Conservation (phyloP, 2,797 vertebrate genomes). For the Enteromius anoplus region DNA sequence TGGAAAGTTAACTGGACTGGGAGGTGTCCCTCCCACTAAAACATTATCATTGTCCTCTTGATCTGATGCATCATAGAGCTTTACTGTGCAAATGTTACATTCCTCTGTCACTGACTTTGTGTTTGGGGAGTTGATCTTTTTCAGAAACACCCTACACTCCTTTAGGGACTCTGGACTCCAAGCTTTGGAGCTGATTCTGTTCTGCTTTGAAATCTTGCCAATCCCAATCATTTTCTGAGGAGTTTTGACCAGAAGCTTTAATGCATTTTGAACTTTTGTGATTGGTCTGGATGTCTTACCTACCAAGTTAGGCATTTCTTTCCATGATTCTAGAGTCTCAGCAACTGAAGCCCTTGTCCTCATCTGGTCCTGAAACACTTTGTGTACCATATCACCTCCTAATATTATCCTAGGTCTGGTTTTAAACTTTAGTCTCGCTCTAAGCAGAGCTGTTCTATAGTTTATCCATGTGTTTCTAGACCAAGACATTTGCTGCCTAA, state of each 20-base stretch:
- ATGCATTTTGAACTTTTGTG: constrained; percentile 41
- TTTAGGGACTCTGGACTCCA: constrained; percentile 89
- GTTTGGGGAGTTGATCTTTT: constrained; percentile 89
- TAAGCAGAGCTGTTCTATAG: constrained; percentile 60
- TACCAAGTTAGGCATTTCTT: constrained; percentile 27
- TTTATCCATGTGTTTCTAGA: constrained; percentile 47
- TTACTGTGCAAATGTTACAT: constrained; percentile 78
- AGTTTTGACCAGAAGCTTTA: constrained; percentile 57
- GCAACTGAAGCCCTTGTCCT: constrained; percentile 25
- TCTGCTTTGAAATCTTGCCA: constrained; percentile 67
- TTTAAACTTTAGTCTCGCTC: constrained; percentile 72
- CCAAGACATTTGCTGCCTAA: constrained; percentile 7
- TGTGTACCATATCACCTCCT: constrained; percentile 52
- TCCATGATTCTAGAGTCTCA: constrained; percentile 11
- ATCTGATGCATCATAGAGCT: constrained; percentile 73
- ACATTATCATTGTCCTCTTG: constrained; percentile 68
- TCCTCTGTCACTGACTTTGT: constrained; percentile 74
- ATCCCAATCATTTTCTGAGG: constrained; percentile 69
- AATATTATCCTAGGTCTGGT: constrained; percentile 56
- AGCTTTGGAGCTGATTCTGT: constrained; percentile 73
- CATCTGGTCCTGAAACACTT: constrained; percentile 31
- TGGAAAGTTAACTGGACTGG: constrained; percentile 28
- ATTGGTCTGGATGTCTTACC: neutral
- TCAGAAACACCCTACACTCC: constrained; percentile 95
- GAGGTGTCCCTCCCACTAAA: constrained; percentile 66